These are phyloP conservation scores for Sorex fumeus DNA, from an alignment of 2,113 vertebrate species.

Conservation along the genomic window DNA sequence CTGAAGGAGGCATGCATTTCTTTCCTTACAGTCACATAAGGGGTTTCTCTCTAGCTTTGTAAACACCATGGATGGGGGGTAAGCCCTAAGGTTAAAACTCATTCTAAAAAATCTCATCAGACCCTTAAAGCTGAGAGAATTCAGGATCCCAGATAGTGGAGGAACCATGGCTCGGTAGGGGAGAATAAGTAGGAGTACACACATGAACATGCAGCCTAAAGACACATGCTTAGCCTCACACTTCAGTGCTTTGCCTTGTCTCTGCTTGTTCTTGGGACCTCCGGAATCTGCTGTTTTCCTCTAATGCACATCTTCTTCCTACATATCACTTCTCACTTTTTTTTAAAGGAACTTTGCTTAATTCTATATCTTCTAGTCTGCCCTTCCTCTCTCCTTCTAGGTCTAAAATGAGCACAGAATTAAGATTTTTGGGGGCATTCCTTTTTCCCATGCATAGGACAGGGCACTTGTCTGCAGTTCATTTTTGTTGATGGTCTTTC, in stretches of 20 bases:
- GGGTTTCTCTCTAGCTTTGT: neutral
- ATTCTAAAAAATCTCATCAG: neutral
- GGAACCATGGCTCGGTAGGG: accelerated
- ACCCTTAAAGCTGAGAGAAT: neutral
- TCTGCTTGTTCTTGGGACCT: neutral
- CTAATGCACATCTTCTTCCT: neutral
- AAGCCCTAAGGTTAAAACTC: neutral
- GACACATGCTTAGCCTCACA: accelerated
- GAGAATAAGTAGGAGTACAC: neutral
- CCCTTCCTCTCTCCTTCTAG: neutral
- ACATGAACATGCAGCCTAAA: neutral
- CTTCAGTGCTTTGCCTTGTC: too few relatives aligned
- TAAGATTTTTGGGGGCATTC: neutral
- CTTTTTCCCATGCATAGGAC: neutral
- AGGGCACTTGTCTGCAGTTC: neutral
- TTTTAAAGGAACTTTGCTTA: neutral
- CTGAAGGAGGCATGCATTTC: neutral
- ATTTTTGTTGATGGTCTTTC: neutral
- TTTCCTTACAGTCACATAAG: neutral
- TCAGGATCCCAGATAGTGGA: neutral
- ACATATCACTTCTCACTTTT: neutral
- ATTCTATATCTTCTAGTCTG: too few relatives aligned
- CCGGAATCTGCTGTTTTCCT: neutral
- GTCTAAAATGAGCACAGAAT: too few relatives aligned
- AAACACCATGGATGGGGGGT: neutral